Percentiles rank a stretch among this genome's conserved stretches.
phyloP scores from a whole-genome alignment of 2,113 vertebrate species.

The Grammomys surdaster region DNA sequence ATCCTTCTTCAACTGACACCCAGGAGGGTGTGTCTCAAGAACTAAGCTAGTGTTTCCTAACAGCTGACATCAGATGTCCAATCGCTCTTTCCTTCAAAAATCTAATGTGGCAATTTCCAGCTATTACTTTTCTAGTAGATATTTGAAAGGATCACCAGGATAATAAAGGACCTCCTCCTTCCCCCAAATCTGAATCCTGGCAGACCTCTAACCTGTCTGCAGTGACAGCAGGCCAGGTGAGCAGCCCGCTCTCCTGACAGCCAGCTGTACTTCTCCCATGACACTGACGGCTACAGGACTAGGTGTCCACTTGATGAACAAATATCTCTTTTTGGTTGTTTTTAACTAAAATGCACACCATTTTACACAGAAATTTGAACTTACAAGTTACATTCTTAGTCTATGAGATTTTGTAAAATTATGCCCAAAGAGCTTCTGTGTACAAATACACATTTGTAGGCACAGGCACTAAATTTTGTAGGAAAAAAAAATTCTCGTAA shows the following conservation, averaged over 20 bases:
- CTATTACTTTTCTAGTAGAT: not conserved
- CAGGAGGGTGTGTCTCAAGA: not conserved
- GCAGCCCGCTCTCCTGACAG: not conserved
- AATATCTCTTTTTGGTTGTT: not conserved
- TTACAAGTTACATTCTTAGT: not conserved
- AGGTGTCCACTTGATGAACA: not conserved
- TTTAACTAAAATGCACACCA: conserved; percentile 35
- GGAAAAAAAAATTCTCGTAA: not conserved
- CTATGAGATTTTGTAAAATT: not conserved
- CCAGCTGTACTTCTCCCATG: not conserved
- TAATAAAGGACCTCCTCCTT: fast-evolving
- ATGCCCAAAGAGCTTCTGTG: not conserved
- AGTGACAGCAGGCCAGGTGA: not conserved
- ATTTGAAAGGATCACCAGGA: not conserved
- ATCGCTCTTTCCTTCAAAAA: not conserved
- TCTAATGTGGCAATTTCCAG: not conserved
- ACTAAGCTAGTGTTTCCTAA: not conserved
- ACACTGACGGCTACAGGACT: not conserved
- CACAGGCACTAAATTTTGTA: not conserved
- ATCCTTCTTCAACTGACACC: not conserved
- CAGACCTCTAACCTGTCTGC: fast-evolving
- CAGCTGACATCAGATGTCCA: not conserved
- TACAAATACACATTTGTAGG: not conserved
- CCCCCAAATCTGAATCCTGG: too few species aligned
- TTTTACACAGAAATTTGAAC: not conserved